Percentiles rank a stretch among this genome's conserved stretches.
Evolutionary conservation across 2,113 vertebrate species (phyloP).

Genomic region (Oncorhynchus mykiss): DNA sequence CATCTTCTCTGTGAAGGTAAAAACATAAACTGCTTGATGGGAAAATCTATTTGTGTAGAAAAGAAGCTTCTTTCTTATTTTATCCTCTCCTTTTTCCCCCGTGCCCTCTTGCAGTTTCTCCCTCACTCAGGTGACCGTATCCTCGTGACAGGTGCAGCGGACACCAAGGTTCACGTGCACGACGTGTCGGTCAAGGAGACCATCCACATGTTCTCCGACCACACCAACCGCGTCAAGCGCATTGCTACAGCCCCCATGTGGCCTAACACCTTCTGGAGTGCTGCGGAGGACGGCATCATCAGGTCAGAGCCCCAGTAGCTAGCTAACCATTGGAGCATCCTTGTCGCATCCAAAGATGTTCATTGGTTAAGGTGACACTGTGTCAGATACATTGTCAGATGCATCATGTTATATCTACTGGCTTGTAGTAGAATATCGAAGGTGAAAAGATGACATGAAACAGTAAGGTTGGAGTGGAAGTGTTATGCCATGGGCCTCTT

Average conservation of each 20-base stretch:
- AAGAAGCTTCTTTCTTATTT: background rate
- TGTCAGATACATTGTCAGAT: background rate
- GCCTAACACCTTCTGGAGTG: slow-evolving; percentile 99
- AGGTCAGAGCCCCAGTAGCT: slow-evolving; percentile 71
- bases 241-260: slow-evolving; percentile 98
- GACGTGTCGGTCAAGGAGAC: slow-evolving; percentile 95
- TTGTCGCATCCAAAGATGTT: background rate
- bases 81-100: slow-evolving; percentile 18
- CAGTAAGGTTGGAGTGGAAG: background rate
- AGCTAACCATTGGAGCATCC: background rate
- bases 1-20: slow-evolving; percentile 98
- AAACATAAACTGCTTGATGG: background rate
- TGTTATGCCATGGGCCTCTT: background rate
- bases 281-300: slow-evolving; percentile 93
- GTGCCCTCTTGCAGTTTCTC: slow-evolving; percentile 80
- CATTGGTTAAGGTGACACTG: too few relatives aligned
- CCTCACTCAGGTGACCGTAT: slow-evolving; percentile 94
- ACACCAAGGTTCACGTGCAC: slow-evolving; percentile 97
- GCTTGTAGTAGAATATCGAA: background rate
- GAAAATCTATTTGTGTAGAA: background rate
- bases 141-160: slow-evolving; percentile 92
- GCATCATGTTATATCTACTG: background rate
- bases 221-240: slow-evolving; percentile 95
- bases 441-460: background rate
- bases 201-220: slow-evolving; percentile 97